A percentile compares a stretch with the other conserved stretches of the same genome.
Conservation (phyloP, 2,113 vertebrate species). For the Rhabdomys dilectus region DNA sequence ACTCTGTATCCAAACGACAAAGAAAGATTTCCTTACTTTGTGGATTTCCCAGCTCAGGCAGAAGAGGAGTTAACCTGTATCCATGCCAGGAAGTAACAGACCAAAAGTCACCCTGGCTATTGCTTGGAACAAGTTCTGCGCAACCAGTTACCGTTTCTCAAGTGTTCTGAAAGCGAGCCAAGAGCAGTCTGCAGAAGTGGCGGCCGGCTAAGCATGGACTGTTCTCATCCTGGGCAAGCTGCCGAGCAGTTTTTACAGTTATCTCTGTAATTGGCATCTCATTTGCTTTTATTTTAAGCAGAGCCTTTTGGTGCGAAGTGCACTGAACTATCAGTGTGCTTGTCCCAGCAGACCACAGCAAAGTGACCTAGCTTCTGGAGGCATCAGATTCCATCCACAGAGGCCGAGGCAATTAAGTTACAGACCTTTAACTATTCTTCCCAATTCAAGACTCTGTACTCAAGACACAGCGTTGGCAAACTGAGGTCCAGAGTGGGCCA, state of each 20-base stretch:
- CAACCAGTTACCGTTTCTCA: slow-evolving; percentile 69
- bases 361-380: background rate
- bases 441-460: background rate
- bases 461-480: background rate
- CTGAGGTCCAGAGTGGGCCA: background rate
- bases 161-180: slow-evolving; percentile 59
- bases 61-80: slow-evolving; percentile 58
- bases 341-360: background rate
- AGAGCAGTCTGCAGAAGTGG: slow-evolving; percentile 26
- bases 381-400: accelerated
- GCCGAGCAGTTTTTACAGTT: slow-evolving; percentile 52
- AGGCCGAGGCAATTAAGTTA: background rate
- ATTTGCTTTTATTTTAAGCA: slow-evolving; percentile 69
- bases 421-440: background rate
- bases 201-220: background rate
- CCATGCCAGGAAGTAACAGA: slow-evolving; percentile 54
- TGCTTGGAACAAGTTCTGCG: slow-evolving; percentile 74
- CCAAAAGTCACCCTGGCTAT: slow-evolving; percentile 70
- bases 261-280: slow-evolving; percentile 57
- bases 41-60: slow-evolving; percentile 19
- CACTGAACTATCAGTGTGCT: background rate
- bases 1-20: background rate
- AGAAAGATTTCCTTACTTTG: background rate
- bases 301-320: slow-evolving; percentile 51
- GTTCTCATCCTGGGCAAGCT: background rate